Conservation (phyloP, 1,140 invertebrate genomes). For the Lasioglossum albipes region DNA sequence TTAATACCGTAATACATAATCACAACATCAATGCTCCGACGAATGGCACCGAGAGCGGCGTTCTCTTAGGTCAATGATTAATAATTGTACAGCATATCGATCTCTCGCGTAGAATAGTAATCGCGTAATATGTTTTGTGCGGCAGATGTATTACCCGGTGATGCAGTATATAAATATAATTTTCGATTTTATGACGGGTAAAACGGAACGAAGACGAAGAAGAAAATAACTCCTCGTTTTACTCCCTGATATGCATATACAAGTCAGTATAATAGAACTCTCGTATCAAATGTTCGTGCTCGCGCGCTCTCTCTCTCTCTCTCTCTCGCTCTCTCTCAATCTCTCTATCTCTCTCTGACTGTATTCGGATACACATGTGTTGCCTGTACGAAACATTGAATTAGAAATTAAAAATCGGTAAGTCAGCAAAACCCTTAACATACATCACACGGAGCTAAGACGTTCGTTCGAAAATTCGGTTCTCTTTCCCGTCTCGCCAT, state of each 20-base stretch:
- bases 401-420: constrained; percentile 18
- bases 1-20: constrained; percentile 56
- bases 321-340: no score
- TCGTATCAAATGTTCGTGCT: constrained; percentile 9
- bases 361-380: constrained; percentile 8
- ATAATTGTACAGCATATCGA: constrained; percentile 35
- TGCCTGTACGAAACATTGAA: constrained; percentile 13
- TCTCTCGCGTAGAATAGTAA: constrained; percentile 8
- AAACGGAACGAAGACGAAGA: neutral
- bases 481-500: neutral
- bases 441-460: neutral
- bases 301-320: neutral
- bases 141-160: neutral
- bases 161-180: neutral
- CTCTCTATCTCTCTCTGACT: neutral
- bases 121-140: constrained; percentile 11
- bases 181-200: constrained; percentile 1
- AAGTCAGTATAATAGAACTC: constrained; percentile 21
- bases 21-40: constrained; percentile 36
- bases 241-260: constrained; percentile 23
- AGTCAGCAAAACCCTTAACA: neutral
- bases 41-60: constrained; percentile 22
- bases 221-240: constrained; percentile 3
- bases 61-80: constrained; percentile 34
- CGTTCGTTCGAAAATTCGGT: neutral